Evolutionary conservation across 2,113 vertebrate species (phyloP).

Genomic region (Coracopsis vasa): DNA sequence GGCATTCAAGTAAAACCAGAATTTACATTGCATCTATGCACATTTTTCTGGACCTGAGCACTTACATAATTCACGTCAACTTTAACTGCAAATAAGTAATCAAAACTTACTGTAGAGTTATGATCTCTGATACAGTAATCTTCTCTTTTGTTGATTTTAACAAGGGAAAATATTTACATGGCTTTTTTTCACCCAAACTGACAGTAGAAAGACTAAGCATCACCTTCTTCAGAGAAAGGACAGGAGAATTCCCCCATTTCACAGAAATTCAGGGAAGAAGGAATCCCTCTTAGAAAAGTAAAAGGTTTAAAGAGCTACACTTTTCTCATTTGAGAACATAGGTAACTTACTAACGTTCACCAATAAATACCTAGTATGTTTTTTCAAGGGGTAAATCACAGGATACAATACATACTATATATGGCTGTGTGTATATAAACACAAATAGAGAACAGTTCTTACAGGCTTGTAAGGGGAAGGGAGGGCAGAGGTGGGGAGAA

Average conservation of each 20-base stretch:
- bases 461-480: background rate
- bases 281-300: background rate
- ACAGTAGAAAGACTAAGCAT: background rate
- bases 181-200: background rate
- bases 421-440: rapidly evolving
- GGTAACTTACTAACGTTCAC: background rate
- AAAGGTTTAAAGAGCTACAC: background rate
- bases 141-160: background rate
- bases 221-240: background rate
- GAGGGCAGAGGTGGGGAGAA: background rate
- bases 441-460: background rate
- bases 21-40: too few species aligned
- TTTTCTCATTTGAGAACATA: background rate
- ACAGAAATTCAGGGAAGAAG: background rate
- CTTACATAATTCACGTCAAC: too few species aligned
- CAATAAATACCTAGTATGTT: background rate
- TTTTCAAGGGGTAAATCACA: background rate
- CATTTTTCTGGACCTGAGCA: too few species aligned
- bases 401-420: background rate
- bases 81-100: background rate
- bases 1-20: too few species aligned
- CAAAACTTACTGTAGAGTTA: background rate
- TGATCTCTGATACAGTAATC: background rate
- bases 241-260: background rate
- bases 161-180: background rate